Percentiles rank a stretch among this genome's conserved stretches.
These are phyloP conservation scores for Globodera ellingtonae DNA, from an alignment of 1,140 invertebrate species.

Conservation along the genomic window DNA sequence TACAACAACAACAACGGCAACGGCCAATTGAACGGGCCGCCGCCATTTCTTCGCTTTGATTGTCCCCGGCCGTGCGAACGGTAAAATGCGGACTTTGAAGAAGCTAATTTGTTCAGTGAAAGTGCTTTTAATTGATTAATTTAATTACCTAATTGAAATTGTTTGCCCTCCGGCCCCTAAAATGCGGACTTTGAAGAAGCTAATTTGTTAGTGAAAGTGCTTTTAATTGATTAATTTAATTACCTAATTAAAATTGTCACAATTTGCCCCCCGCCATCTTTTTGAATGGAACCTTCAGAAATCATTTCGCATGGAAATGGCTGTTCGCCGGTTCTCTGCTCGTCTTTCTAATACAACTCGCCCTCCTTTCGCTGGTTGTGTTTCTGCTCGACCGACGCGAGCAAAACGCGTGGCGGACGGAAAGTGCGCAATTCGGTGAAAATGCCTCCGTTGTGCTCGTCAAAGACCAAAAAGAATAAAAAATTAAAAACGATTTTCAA, in stretches of 20 bases:
- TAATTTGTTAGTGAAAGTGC: too few relatives aligned
- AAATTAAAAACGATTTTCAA: neutral
- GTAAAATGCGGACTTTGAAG: neutral
- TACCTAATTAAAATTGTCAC: too few relatives aligned
- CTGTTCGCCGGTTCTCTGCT: constrained; percentile 1
- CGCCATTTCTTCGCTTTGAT: neutral
- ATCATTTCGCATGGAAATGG: neutral
- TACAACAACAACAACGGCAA: neutral
- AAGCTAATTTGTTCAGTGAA: too few relatives aligned
- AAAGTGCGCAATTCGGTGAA: neutral
- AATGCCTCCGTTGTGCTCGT: neutral
- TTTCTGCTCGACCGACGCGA: constrained; percentile 6
- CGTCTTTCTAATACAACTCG: neutral
- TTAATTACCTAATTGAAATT: too few relatives aligned
- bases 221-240: too few relatives aligned
- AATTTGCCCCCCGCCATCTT: neutral
- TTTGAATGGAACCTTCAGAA: neutral
- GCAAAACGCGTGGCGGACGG: constrained; percentile 1
- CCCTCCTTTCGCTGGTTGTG: neutral
- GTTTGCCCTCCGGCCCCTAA: too few relatives aligned
- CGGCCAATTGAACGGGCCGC: neutral
- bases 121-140: too few relatives aligned
- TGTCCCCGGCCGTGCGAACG: constrained; percentile 3
- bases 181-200: too few relatives aligned
- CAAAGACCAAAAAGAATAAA: neutral